phyloP scores from a whole-genome alignment of 1,140 invertebrate species.

The Acromyrmex charruanus region DNA sequence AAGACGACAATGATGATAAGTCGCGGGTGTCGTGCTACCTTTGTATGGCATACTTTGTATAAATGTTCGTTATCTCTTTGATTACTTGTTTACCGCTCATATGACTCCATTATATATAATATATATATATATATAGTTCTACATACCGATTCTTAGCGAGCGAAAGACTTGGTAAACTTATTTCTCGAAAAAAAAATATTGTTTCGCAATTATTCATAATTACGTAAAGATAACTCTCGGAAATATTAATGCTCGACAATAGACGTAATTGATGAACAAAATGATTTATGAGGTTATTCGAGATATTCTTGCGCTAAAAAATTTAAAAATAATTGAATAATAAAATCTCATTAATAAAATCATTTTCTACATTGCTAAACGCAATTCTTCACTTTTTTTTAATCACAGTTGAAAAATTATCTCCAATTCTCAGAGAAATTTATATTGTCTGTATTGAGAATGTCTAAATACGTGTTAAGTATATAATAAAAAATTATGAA shows the following conservation, averaged over 20 bases:
- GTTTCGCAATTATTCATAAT: not conserved
- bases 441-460: not conserved
- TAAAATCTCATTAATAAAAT: not conserved
- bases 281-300: not conserved
- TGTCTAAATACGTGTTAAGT: not conserved
- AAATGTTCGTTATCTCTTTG: constrained; percentile 42
- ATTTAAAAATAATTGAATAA: not conserved
- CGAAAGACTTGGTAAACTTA: not conserved
- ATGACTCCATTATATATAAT: constrained; percentile 3
- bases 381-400: not conserved
- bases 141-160: not conserved
- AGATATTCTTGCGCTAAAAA: not conserved
- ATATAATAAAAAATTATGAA: not conserved
- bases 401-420: not conserved
- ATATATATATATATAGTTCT: constrained; percentile 1
- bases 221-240: not conserved
- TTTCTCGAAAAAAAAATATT: not conserved
- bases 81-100: constrained; percentile 31
- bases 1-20: constrained; percentile 57
- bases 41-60: constrained; percentile 32
- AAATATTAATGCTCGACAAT: not conserved
- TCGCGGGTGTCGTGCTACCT: constrained; percentile 34
- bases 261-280: not conserved
- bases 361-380: not conserved
- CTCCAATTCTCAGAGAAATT: not conserved